phyloP scores from a whole-genome alignment of 2,113 vertebrate genomes.

The Agapornis roseicollis region DNA sequence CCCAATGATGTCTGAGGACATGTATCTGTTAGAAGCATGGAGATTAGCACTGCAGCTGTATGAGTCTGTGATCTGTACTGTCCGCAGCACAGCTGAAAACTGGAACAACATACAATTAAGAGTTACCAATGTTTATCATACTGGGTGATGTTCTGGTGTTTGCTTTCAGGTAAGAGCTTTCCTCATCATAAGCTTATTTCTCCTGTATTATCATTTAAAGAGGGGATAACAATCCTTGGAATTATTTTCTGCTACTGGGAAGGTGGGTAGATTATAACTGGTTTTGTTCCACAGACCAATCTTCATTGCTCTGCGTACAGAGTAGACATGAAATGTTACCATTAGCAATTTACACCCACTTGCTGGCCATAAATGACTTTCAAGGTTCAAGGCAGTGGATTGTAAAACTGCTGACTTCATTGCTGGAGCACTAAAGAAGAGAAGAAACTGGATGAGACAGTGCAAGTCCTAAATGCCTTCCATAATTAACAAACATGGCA shows the following conservation, averaged over 20 bases:
- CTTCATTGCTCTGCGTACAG: not conserved
- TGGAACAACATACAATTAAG: not conserved
- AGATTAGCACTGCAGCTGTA: not conserved
- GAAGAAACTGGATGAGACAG: constrained; percentile 54
- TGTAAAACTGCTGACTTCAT: constrained; percentile 52
- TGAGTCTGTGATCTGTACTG: not conserved
- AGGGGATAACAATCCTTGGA: not conserved
- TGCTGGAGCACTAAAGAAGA: constrained; percentile 1
- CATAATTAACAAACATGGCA: constrained; percentile 61
- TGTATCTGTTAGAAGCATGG: not conserved
- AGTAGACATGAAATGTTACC: not conserved
- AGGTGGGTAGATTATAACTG: not conserved
- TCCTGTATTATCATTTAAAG: not conserved
- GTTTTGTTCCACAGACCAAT: not conserved
- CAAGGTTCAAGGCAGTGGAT: constrained; percentile 1
- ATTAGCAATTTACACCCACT: constrained; percentile 24
- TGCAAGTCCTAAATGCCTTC: constrained; percentile 51
- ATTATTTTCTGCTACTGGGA: not conserved
- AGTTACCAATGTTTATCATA: not conserved
- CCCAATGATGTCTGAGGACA: not conserved
- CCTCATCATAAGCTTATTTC: not conserved
- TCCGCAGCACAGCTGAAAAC: not conserved
- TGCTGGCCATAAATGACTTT: constrained; percentile 15
- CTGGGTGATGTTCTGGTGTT: not conserved
- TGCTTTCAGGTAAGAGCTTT: not conserved